Percentiles rank a stretch among this genome's conserved stretches.
phyloP scores from a whole-genome alignment of 2,888 invertebrate genomes.

The Furcula furcula region DNA sequence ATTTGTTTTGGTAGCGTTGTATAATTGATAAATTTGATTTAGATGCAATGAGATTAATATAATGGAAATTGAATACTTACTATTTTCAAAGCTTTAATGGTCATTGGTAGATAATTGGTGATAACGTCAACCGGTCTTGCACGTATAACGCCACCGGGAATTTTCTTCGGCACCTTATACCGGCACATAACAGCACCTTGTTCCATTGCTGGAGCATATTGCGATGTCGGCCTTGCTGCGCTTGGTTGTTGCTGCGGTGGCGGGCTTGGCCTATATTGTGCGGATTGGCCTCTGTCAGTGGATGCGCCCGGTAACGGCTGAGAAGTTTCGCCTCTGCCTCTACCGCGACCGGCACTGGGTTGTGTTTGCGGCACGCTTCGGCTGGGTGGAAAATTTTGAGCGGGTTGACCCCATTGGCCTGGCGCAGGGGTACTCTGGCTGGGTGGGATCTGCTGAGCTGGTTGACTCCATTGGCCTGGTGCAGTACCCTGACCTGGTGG shows the following conservation, averaged over 20 bases:
- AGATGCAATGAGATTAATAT: neutral
- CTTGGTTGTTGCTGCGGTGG: neutral
- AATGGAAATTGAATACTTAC: constrained; percentile 44
- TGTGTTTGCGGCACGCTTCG: neutral
- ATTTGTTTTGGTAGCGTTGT: no score
- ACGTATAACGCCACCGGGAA: constrained; percentile 53
- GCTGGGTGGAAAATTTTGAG: neutral
- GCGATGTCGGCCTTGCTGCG: neutral
- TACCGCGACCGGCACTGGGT: neutral
- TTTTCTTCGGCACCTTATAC: constrained; percentile 53
- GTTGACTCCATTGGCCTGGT: neutral
- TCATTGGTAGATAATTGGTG: constrained; percentile 85
- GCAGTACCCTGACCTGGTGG: neutral
- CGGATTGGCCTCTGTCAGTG: neutral
- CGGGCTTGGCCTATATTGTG: neutral
- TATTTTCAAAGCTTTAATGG: constrained; percentile 66
- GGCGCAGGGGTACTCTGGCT: neutral
- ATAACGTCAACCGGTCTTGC: constrained; percentile 55
- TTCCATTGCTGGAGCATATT: constrained; percentile 4
- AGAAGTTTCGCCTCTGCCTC: neutral
- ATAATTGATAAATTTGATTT: no score
- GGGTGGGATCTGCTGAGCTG: neutral
- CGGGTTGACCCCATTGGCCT: neutral
- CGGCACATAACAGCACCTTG: constrained; percentile 24
- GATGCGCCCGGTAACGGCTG: no score